These are phyloP conservation scores for Ianthella basta DNA, from an alignment of 37 sponge, comb jelly and placozoan genomes.

Conservation along the genomic window DNA sequence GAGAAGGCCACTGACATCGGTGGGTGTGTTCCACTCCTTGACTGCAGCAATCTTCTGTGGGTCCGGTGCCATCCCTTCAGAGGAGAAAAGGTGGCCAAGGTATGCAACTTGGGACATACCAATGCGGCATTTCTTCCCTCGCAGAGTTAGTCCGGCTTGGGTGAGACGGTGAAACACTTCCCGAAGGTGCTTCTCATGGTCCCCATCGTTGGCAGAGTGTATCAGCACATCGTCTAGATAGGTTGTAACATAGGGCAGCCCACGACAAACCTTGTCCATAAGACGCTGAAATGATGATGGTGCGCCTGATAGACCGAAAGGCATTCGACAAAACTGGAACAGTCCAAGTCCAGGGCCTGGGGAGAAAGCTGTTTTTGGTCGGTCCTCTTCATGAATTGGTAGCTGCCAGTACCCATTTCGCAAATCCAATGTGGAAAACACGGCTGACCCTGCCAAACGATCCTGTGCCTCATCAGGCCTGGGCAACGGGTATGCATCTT, in stretches of 20 bases:
- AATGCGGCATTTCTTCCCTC: conserved; percentile 1
- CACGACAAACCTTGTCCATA: conserved; percentile 24
- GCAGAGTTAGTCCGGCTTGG: background rate
- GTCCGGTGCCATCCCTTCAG: conserved; percentile 9
- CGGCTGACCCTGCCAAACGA: conserved; percentile 42
- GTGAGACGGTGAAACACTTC: background rate
- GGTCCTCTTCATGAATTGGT: conserved; percentile 1
- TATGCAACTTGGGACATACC: conserved; percentile 4
- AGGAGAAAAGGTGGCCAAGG: background rate
- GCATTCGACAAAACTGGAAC: conserved; percentile 22
- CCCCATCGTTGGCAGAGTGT: background rate
- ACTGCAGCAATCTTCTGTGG: conserved; percentile 13
- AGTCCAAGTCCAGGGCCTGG: conserved; percentile 30
- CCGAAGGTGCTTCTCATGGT: conserved; percentile 1
- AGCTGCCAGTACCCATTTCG: conserved; percentile 20
- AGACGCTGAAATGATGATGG: conserved; percentile 26
- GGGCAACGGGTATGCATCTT: conserved; percentile 67
- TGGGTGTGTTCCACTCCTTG: too few species aligned
- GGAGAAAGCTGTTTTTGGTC: conserved; percentile 3
- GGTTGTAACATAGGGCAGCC: background rate
- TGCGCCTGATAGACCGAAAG: conserved; percentile 24
- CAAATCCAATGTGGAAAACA: conserved; percentile 35
- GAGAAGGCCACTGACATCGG: too few species aligned
- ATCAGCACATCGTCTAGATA: background rate
- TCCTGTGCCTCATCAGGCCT: conserved; percentile 63